A percentile compares a stretch with the other conserved stretches of the same genome.
Conservation (phyloP, 2,797 vertebrate species). For the Chelmon rostratus region DNA sequence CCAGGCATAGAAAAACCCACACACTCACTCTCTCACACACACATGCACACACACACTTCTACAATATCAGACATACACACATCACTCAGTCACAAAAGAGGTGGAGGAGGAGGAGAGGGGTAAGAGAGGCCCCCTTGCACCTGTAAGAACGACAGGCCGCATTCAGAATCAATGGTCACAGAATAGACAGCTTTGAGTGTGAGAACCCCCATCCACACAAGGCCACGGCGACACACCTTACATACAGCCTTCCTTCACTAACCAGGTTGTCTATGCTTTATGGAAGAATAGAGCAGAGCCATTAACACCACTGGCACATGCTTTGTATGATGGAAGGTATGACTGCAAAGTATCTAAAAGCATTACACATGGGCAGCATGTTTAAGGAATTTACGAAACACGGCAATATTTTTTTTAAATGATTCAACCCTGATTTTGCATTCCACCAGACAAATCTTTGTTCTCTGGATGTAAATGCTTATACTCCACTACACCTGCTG, state of each 20-base stretch:
- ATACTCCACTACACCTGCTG: neutral
- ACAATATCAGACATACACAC: constrained; percentile 73
- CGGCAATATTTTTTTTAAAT: neutral
- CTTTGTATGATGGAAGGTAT: constrained; percentile 16
- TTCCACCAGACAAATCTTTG: neutral
- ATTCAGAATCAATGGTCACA: constrained; percentile 63
- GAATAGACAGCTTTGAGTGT: constrained; percentile 66
- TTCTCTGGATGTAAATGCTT: constrained; percentile 9
- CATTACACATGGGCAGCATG: constrained; percentile 2
- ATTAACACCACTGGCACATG: constrained; percentile 38
- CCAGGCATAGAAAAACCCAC: constrained; percentile 52
- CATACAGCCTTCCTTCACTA: constrained; percentile 39
- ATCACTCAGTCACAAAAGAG: constrained; percentile 70
- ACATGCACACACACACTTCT: constrained; percentile 37
- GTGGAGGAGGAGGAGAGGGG: constrained; percentile 50
- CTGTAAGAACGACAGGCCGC: constrained; percentile 71
- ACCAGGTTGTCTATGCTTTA: constrained; percentile 42
- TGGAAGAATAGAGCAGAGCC: constrained; percentile 14
- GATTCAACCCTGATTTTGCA: neutral
- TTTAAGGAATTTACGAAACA: constrained; percentile 1
- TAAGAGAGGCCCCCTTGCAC: constrained; percentile 68
- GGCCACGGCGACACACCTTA: constrained; percentile 57
- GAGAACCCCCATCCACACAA: constrained; percentile 60
- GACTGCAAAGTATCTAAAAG: constrained; percentile 25
- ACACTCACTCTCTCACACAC: neutral